These are phyloP conservation scores for Ophioderma brevispina DNA, from an alignment of 35 echinoderm and acorn worm genomes.

Conservation along the genomic window DNA sequence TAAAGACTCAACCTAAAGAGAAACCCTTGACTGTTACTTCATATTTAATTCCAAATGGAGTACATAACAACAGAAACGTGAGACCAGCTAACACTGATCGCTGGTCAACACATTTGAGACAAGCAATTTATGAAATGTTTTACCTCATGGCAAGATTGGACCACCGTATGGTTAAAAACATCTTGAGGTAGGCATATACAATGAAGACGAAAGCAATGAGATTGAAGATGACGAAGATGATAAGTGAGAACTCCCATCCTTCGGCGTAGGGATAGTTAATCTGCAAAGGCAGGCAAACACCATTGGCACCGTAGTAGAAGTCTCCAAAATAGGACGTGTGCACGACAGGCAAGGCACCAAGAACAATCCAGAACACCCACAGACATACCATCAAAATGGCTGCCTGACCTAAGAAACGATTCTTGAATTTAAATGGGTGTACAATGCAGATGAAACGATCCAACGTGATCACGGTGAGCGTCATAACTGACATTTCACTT, in stretches of 20 bases:
- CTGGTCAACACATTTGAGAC: too few relatives aligned
- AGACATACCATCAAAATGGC: conserved; percentile 72
- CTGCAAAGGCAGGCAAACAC: conserved; percentile 93
- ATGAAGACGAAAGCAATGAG: conserved; percentile 88
- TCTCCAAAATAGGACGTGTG: conserved; percentile 78
- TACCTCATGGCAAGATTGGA: conserved; percentile 82
- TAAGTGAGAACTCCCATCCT: conserved; percentile 90
- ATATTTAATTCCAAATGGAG: too few relatives aligned
- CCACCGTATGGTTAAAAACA: conserved; percentile 80
- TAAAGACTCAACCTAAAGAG: too few relatives aligned
- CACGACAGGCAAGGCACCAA: conserved; percentile 73
- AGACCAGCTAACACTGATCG: too few relatives aligned
- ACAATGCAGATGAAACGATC: conserved; percentile 92
- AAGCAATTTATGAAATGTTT: too few relatives aligned
- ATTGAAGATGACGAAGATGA: conserved; percentile 87
- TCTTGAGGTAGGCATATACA: conserved; percentile 84
- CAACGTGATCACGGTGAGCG: conserved; percentile 79
- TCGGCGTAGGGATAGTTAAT: conserved; percentile 82
- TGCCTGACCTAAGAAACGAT: conserved; percentile 63
- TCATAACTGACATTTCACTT: conserved; percentile 89
- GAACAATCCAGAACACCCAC: conserved; percentile 64
- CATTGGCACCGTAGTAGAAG: conserved; percentile 93
- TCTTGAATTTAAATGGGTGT: conserved; percentile 86
- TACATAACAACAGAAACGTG: too few relatives aligned
- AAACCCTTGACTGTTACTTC: too few relatives aligned